These are phyloP conservation scores for Coboldia fuscipes DNA, from an alignment of 1,140 invertebrate species.

Conservation along the genomic window DNA sequence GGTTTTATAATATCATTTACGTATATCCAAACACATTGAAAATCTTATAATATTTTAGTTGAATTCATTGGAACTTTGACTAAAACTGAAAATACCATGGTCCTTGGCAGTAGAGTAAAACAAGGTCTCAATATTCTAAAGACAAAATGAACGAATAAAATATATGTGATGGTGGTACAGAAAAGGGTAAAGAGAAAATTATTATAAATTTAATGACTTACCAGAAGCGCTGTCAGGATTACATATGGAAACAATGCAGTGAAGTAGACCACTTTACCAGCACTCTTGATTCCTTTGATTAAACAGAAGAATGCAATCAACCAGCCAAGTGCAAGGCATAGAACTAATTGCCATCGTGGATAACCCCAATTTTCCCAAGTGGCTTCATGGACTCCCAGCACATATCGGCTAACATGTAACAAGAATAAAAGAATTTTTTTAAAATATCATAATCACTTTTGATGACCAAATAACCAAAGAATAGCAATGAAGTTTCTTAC, in stretches of 20 bases:
- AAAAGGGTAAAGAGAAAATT: too few relatives aligned
- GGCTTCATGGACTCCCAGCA: background rate
- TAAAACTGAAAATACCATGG: too few relatives aligned
- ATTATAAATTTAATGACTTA: too few relatives aligned
- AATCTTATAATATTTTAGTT: too few relatives aligned
- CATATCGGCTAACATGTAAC: background rate
- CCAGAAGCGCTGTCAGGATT: slow-evolving; percentile 34
- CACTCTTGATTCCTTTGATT: slow-evolving; percentile 41
- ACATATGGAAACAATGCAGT: slow-evolving; percentile 59
- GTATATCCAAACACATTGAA: too few relatives aligned
- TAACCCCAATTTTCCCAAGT: background rate
- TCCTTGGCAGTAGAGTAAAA: too few relatives aligned
- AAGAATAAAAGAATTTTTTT: background rate
- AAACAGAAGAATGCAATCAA: slow-evolving; percentile 50
- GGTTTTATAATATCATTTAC: too few relatives aligned
- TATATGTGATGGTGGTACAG: too few relatives aligned
- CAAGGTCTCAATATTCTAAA: too few relatives aligned
- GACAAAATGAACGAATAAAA: too few relatives aligned
- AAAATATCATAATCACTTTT: background rate
- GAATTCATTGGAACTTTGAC: too few relatives aligned
- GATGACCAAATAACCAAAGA: too few relatives aligned
- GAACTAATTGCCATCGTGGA: slow-evolving; percentile 23
- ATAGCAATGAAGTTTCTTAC: slow-evolving; percentile 42
- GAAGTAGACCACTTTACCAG: slow-evolving; percentile 65
- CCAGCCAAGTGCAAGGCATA: slow-evolving; percentile 48